phyloP scores from a whole-genome alignment of 2,113 vertebrate genomes.

The Hiodon tergisus region DNA sequence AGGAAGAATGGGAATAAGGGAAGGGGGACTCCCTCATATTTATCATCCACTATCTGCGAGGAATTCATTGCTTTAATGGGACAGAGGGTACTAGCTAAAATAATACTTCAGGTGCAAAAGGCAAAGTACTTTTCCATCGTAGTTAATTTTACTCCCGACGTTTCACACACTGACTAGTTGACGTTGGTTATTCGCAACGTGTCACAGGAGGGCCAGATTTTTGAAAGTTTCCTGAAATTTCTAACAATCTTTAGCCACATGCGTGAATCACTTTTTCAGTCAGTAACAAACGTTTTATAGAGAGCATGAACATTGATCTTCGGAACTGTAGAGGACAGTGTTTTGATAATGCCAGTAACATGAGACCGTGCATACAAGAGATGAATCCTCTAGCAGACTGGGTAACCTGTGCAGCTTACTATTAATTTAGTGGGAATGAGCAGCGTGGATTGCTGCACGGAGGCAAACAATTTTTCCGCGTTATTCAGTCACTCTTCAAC shows the following conservation, averaged over 20 bases:
- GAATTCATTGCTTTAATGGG: background rate
- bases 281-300: background rate
- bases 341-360: conserved; percentile 13
- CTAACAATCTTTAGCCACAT: no score
- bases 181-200: background rate
- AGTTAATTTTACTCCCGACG: conserved; percentile 10
- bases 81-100: conserved; percentile 2
- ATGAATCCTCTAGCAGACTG: conserved; percentile 9
- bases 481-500: conserved; percentile 9
- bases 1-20: conserved; percentile 20
- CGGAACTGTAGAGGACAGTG: conserved; percentile 13
- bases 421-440: conserved; percentile 9
- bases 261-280: background rate
- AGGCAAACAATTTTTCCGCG: conserved; percentile 4
- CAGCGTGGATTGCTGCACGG: conserved; percentile 12
- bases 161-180: conserved; percentile 13
- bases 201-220: background rate
- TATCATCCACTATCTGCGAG: background rate
- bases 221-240: no score
- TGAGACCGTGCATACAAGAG: conserved; percentile 14
- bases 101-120: background rate
- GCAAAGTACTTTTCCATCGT: conserved; percentile 2
- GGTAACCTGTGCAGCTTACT: conserved; percentile 17
- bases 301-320: conserved; percentile 6
- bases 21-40: conserved; percentile 3